These are phyloP conservation scores for Caerostris darwini DNA, from an alignment of 1,140 invertebrate genomes.

Conservation along the genomic window DNA sequence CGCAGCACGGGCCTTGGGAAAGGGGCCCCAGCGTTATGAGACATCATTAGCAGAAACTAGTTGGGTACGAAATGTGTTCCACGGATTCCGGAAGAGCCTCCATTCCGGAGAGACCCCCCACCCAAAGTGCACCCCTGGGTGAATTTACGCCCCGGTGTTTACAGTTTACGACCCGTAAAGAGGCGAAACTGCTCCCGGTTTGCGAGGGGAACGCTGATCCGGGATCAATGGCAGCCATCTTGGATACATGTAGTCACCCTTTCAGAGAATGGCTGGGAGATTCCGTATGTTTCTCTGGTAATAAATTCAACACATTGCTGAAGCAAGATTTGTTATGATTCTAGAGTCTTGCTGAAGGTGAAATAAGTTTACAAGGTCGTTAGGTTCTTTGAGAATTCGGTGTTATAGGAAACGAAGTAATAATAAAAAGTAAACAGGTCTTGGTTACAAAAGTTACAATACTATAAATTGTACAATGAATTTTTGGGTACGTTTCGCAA, in stretches of 20 bases:
- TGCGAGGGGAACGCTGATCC: constrained; percentile 8
- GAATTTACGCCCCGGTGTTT: constrained; percentile 70
- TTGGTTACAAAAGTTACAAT: too few species aligned
- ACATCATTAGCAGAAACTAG: constrained; percentile 27
- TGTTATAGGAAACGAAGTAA: too few species aligned
- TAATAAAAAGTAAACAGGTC: too few species aligned
- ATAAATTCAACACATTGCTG: too few species aligned
- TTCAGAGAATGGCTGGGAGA: neutral
- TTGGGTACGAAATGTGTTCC: neutral
- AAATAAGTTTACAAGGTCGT: too few species aligned
- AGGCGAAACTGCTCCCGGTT: constrained; percentile 57
- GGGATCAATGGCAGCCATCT: constrained; percentile 30
- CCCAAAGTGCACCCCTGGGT: constrained; percentile 64
- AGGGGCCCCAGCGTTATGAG: neutral
- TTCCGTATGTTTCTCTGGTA: too few species aligned
- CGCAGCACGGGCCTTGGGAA: neutral
- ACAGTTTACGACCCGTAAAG: constrained; percentile 71
- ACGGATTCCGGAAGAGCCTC: neutral
- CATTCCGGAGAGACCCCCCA: neutral
- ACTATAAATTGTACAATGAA: too few species aligned
- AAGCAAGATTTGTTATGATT: too few species aligned
- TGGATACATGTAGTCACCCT: neutral
- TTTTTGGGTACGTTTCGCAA: too few species aligned
- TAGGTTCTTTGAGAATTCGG: too few species aligned
- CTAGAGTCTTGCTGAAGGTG: too few species aligned